These are phyloP conservation scores for Tenrec ecaudatus DNA, from an alignment of 2,113 vertebrate genomes.

Conservation along the genomic window DNA sequence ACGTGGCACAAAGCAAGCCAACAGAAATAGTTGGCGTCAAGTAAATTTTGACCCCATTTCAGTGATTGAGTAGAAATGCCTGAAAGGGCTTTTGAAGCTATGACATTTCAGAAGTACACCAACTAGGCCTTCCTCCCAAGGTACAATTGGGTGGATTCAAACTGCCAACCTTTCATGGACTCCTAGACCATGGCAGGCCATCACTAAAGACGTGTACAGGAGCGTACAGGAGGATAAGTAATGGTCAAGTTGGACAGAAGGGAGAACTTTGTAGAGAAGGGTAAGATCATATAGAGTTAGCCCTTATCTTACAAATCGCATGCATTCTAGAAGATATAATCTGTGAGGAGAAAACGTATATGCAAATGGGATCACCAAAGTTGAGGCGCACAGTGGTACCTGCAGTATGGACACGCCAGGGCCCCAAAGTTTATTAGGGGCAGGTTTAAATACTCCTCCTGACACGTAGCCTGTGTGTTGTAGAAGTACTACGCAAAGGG, in stretches of 20 bases:
- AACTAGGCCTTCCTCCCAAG: not conserved
- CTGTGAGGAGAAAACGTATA: too few relatives aligned
- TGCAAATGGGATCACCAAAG: too few relatives aligned
- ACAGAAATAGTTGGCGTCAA: not conserved
- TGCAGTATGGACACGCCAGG: too few relatives aligned
- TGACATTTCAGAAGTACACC: not conserved
- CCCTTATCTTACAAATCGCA: too few relatives aligned
- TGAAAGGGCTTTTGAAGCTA: not conserved
- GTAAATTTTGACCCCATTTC: not conserved
- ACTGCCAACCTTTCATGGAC: not conserved
- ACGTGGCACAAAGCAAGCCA: not conserved
- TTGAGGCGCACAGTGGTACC: too few relatives aligned
- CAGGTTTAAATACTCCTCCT: too few relatives aligned
- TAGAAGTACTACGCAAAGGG: too few relatives aligned
- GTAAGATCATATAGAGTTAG: too few relatives aligned
- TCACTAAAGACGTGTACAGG: too few relatives aligned
- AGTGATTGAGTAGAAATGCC: not conserved
- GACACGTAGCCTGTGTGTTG: too few relatives aligned
- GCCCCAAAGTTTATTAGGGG: too few relatives aligned
- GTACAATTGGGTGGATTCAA: not conserved
- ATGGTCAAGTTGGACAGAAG: not conserved
- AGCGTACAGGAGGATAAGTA: not conserved
- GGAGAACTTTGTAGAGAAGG: not conserved
- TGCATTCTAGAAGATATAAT: too few relatives aligned
- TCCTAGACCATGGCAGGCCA: not conserved